Percentiles rank a stretch among this genome's conserved stretches.
These are phyloP conservation scores for Lepisosteus osseus DNA, from an alignment of 2,113 vertebrate species.

Conservation along the genomic window DNA sequence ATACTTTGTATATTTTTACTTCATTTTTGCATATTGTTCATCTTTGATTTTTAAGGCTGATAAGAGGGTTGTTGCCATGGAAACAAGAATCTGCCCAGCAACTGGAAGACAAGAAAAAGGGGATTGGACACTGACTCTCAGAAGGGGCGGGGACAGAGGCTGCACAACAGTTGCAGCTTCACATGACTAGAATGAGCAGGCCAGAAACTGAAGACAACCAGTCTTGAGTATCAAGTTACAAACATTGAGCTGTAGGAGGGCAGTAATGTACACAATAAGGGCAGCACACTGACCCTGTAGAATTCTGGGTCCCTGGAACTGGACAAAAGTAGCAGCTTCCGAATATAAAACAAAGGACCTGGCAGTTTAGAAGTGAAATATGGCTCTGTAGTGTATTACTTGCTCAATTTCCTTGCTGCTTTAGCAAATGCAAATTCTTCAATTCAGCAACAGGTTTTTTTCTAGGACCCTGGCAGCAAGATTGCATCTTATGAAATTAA, in stretches of 20 bases:
- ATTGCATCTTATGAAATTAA: no score
- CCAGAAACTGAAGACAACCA: no score
- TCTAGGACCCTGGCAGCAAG: no score
- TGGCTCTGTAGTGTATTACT: slow-evolving; percentile 46
- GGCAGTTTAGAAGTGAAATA: slow-evolving; percentile 57
- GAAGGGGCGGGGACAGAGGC: no score
- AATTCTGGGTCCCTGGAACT: slow-evolving; percentile 47
- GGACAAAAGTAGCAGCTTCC: slow-evolving; percentile 39
- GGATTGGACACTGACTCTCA: slow-evolving; percentile 69
- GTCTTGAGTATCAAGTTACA: no score
- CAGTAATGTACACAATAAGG: no score
- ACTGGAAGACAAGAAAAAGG: slow-evolving; percentile 78
- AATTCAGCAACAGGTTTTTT: no score
- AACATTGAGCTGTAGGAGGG: no score
- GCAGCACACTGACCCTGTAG: neutral
- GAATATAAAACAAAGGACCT: slow-evolving; percentile 46
- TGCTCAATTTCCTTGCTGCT: slow-evolving; percentile 25
- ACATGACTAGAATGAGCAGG: no score
- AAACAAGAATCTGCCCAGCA: slow-evolving; percentile 70
- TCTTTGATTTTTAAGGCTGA: slow-evolving; percentile 90
- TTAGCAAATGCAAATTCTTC: slow-evolving; percentile 38
- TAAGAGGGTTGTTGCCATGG: slow-evolving; percentile 78
- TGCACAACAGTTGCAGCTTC: neutral
- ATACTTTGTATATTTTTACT: slow-evolving; percentile 75
- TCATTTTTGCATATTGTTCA: slow-evolving; percentile 90